A percentile compares a stretch with the other conserved stretches of the same genome.
These are phyloP conservation scores for Drosophila recens DNA, from an alignment of 2,888 invertebrate genomes.

Conservation along the genomic window DNA sequence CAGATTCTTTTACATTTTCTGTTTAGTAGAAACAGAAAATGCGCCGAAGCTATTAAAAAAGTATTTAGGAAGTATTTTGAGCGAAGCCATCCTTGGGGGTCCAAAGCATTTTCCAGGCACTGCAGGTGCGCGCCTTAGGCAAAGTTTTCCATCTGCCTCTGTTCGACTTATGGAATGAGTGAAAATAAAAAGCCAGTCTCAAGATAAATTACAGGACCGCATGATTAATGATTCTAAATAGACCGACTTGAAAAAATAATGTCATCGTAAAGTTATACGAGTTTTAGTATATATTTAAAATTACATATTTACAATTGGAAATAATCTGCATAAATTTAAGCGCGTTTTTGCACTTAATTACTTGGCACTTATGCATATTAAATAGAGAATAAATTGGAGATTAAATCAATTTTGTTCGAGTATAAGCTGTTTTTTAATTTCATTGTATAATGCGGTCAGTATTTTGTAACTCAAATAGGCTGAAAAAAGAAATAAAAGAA, in stretches of 20 bases:
- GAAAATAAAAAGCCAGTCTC: slow-evolving; percentile 44
- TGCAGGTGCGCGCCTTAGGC: slow-evolving; percentile 46
- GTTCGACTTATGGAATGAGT: slow-evolving; percentile 3
- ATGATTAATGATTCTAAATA: slow-evolving; percentile 77
- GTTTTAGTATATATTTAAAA: slow-evolving; percentile 27
- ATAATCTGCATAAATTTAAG: slow-evolving; percentile 18
- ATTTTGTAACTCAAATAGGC: no score
- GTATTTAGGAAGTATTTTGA: slow-evolving; percentile 76
- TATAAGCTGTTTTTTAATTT: background rate
- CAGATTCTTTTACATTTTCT: slow-evolving; percentile 20
- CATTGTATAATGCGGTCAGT: no score
- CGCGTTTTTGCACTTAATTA: background rate
- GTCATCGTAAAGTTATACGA: slow-evolving; percentile 18
- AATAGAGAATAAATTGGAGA: background rate
- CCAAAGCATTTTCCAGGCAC: slow-evolving; percentile 50
- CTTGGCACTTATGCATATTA: background rate
- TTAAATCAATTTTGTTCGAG: background rate
- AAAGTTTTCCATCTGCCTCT: slow-evolving; percentile 5
- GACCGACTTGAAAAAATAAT: slow-evolving; percentile 23
- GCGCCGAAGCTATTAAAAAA: slow-evolving; percentile 80
- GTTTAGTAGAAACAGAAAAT: slow-evolving; percentile 73
- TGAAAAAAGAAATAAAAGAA: no score
- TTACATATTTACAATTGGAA: background rate
- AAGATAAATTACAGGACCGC: slow-evolving; percentile 77
- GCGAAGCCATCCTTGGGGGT: slow-evolving; percentile 29